Percentiles rank a stretch among this genome's conserved stretches.
Conservation (phyloP, 2,797 vertebrate species). For the Gila robusta region DNA sequence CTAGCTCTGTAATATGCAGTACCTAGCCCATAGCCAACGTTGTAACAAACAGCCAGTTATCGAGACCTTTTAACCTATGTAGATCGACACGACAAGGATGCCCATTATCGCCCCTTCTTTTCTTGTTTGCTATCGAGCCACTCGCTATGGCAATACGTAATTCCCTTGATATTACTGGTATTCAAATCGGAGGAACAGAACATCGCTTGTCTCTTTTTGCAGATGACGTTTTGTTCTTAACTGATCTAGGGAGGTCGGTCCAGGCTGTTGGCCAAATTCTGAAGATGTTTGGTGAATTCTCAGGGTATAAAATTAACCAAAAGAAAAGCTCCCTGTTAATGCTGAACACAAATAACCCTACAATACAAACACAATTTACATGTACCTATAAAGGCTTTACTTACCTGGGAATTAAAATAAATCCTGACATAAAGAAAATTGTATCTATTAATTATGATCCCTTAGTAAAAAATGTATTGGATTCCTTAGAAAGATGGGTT, state of each 20-base stretch:
- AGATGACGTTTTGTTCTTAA: constrained; percentile 24
- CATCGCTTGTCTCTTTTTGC: constrained; percentile 15
- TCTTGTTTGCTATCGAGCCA: background rate
- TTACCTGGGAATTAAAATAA: too few relatives aligned
- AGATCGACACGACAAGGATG: constrained; percentile 14
- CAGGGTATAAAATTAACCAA: too few relatives aligned
- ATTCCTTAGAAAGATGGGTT: background rate
- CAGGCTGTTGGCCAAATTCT: background rate
- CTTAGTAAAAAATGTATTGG: too few relatives aligned
- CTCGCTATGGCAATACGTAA: constrained; percentile 19
- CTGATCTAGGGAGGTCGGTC: constrained; percentile 18
- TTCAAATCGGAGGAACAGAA: background rate
- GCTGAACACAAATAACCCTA: too few relatives aligned
- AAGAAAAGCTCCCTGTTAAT: too few relatives aligned
- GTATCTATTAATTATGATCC: too few relatives aligned
- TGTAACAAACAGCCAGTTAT: constrained; percentile 16
- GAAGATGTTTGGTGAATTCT: constrained; percentile 1
- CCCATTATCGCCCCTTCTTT: constrained; percentile 12
- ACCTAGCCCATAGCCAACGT: constrained; percentile 15
- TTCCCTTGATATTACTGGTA: constrained; percentile 3
- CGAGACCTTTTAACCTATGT: constrained; percentile 17
- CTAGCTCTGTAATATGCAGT: background rate
- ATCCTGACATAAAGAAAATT: too few relatives aligned
- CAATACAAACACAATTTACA: too few relatives aligned
- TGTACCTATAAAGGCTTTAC: too few relatives aligned